Evolutionary conservation across 2,888 invertebrate species (phyloP), one percentile per base, ranked within the genome.

Genomic region (Proisotoma minuta): DNA sequence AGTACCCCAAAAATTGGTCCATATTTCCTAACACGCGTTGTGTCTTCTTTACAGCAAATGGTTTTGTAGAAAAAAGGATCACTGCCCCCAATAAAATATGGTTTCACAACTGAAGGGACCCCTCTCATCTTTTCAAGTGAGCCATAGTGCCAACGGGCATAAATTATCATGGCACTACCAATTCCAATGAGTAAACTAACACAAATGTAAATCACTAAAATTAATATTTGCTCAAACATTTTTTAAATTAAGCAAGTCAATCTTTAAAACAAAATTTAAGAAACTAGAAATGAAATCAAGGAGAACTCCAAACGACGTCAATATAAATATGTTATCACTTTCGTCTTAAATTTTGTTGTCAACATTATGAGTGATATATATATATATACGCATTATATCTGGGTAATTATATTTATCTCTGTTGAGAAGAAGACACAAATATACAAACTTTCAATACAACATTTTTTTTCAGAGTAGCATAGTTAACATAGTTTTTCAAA

Each of bases 1-100:
- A n/a, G 57, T 65, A 66, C 68, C 59, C 68, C 68, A 60, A 34
- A 69, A 49, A 69, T 49, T 23, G 62, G 57, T 26, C 68, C 68
- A 60, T 64, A 62, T 27, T 69, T 66, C 24, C 59, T 58, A 4
- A 53, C 62, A 50, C 62, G 59, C 3, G 57, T 50, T 3, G 27
- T 51, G 20, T 69, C 68, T 28, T 64, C 58, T 0, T 66, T 64
- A 48, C 63, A 63, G 2, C 59, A 50, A 24, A 69, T 47, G 23
- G 57, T 60, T 39, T 62, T 66, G 40, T 69, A 58, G 18, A 66
- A 40, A 27, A 34, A 26, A 12, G 59, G 27, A 43, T 63, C 62
- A 60, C 68, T 69, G 12, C 68, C 68, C 1, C 66, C 59, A 22
- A 69, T 15, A 34, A 69, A 64, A 24, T 50, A 29, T 1, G 69